Evolutionary conservation across 2,113 vertebrate genomes (phyloP).

Genomic region (Odobenus rosmarus): DNA sequence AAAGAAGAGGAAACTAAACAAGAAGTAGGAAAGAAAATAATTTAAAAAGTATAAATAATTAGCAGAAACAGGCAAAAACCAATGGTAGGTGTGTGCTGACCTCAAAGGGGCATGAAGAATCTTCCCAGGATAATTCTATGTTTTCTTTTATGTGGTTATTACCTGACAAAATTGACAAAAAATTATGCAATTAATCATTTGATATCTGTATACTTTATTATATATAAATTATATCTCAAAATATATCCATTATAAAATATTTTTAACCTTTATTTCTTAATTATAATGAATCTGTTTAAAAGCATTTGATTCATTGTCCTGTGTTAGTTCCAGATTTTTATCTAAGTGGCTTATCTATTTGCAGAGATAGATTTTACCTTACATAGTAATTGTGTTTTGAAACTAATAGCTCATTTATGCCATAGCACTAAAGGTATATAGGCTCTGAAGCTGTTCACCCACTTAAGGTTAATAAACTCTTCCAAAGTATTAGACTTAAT

Average conservation of each 20-base stretch:
- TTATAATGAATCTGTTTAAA: not conserved
- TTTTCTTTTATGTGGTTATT: not conserved
- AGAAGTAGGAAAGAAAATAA: not conserved
- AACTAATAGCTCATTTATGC: not conserved
- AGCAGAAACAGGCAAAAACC: not conserved
- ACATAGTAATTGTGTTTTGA: not conserved
- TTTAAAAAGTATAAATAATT: not conserved
- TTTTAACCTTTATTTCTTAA: not conserved
- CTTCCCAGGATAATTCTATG: not conserved
- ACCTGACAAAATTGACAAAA: not conserved
- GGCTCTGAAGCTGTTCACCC: not conserved
- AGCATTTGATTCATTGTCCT: not conserved
- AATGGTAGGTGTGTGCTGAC: not conserved
- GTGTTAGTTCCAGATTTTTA: not conserved
- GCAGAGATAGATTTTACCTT: not conserved
- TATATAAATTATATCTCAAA: not conserved
- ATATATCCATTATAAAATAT: not conserved
- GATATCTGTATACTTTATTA: not conserved
- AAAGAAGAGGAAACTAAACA: not conserved
- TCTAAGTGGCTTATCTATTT: not conserved
- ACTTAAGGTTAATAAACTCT: not conserved
- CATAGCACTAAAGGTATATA: not conserved
- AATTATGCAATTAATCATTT: not conserved
- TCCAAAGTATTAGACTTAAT: not conserved
- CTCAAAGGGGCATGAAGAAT: not conserved